A percentile compares a stretch with the other conserved stretches of the same genome.
These are phyloP conservation scores for Lepidocolaptes lacrymiger DNA, from an alignment of 2,797 vertebrate species.

Conservation along the genomic window DNA sequence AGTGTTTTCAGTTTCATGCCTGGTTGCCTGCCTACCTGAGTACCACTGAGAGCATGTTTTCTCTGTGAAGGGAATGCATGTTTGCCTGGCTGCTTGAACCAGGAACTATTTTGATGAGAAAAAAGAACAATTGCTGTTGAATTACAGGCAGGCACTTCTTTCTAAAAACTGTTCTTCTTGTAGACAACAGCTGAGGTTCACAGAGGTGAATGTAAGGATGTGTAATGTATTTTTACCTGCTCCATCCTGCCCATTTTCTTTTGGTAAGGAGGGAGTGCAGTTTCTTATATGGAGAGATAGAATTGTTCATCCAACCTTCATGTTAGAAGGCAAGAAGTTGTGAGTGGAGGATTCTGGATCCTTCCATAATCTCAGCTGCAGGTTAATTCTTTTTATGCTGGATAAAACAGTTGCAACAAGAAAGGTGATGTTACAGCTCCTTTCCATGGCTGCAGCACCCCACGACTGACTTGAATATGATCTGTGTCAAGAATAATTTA, in stretches of 20 bases:
- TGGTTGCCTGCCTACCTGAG: constrained; percentile 34
- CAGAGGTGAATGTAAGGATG: neutral
- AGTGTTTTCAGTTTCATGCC: constrained; percentile 44
- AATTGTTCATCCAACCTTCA: neutral
- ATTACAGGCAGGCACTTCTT: neutral
- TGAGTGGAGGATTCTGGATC: neutral
- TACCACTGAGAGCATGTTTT: neutral
- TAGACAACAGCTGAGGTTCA: constrained; percentile 6
- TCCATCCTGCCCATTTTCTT: neutral
- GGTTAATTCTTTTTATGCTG: neutral
- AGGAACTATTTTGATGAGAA: neutral
- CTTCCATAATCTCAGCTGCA: neutral
- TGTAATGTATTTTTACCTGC: neutral
- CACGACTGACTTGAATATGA: neutral
- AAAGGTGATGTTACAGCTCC: neutral
- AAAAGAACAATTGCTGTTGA: constrained; percentile 28
- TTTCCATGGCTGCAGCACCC: neutral
- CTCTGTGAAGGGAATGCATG: constrained; percentile 23
- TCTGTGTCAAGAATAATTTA: neutral
- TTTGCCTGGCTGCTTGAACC: constrained; percentile 14
- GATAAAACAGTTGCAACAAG: neutral
- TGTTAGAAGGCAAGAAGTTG: neutral
- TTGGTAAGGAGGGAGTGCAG: neutral
- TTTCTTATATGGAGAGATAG: neutral
- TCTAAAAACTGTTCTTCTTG: constrained; percentile 21